Conservation (phyloP, 2,888 invertebrate genomes). For the Pogonocherus hispidulus region DNA sequence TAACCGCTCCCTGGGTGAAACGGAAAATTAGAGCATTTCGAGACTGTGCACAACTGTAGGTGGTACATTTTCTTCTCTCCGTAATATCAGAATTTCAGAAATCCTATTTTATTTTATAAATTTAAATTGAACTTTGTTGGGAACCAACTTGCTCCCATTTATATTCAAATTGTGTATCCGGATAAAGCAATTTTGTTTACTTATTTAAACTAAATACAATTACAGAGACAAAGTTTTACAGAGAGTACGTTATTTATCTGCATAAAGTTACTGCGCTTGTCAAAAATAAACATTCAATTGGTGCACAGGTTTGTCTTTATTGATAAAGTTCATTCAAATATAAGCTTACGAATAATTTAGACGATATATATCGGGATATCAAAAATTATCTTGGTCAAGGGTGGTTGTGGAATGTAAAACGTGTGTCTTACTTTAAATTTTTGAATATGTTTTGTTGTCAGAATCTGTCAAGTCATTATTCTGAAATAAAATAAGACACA, state of each 20-base stretch:
- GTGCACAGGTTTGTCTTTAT: no score
- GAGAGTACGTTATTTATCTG: neutral
- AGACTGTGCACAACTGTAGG: neutral
- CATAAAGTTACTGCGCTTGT: no score
- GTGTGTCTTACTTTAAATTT: no score
- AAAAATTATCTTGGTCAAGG: no score
- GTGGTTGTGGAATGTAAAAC: no score
- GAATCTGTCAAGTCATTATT: no score
- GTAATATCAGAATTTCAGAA: conserved; percentile 10
- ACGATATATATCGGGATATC: no score
- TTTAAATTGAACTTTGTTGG: conserved; percentile 31
- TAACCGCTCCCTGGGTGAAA: conserved; percentile 43
- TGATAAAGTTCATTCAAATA: no score
- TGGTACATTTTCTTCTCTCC: conserved; percentile 27
- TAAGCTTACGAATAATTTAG: no score
- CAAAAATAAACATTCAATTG: no score
- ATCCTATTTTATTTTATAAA: conserved; percentile 30
- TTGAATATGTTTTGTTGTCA: no score
- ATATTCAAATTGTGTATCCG: conserved; percentile 29
- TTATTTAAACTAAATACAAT: conserved; percentile 20
- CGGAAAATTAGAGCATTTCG: conserved; percentile 44
- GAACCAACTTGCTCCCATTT: conserved; percentile 23
- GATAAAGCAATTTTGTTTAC: conserved; percentile 26
- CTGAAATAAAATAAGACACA: no score
- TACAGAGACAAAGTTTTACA: conserved; percentile 15